Evolutionary conservation across 2,888 invertebrate species (phyloP).

Genomic region (Parnassius glacialis): DNA sequence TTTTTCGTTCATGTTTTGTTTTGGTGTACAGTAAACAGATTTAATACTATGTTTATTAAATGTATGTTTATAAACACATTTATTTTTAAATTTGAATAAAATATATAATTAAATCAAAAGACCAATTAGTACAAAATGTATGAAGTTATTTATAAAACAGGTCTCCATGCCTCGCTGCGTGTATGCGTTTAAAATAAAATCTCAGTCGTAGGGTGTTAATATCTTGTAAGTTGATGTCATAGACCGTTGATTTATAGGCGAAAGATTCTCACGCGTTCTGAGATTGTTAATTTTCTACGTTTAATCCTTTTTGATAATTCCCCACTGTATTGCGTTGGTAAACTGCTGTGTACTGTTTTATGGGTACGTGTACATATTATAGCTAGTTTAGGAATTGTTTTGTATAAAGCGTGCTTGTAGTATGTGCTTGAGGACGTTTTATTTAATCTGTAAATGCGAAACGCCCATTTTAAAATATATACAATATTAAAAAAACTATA

Average conservation of each 20-base stretch:
- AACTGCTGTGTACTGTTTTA: not conserved
- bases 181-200: not conserved
- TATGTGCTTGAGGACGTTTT: too few relatives aligned
- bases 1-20: too few relatives aligned
- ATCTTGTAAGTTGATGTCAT: constrained; percentile 7
- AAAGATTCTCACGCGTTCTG: constrained; percentile 5
- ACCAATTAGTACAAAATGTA: too few relatives aligned
- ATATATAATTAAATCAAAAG: too few relatives aligned
- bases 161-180: not conserved
- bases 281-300: not conserved
- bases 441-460: too few relatives aligned
- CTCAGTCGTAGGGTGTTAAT: not conserved
- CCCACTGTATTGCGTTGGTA: not conserved
- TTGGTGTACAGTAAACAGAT: too few relatives aligned
- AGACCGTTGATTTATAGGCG: constrained; percentile 12
- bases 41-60: too few relatives aligned
- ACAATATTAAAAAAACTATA: too few relatives aligned
- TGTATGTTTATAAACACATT: too few relatives aligned
- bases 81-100: too few relatives aligned
- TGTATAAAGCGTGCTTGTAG: not conserved
- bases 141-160: not conserved
- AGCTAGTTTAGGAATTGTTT: not conserved
- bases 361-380: not conserved
- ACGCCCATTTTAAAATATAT: too few relatives aligned
- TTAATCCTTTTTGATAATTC: not conserved